Percentiles rank a stretch among this genome's conserved stretches.
Conservation (phyloP, 2,113 vertebrate species). For the Cyprinodon variegatus region DNA sequence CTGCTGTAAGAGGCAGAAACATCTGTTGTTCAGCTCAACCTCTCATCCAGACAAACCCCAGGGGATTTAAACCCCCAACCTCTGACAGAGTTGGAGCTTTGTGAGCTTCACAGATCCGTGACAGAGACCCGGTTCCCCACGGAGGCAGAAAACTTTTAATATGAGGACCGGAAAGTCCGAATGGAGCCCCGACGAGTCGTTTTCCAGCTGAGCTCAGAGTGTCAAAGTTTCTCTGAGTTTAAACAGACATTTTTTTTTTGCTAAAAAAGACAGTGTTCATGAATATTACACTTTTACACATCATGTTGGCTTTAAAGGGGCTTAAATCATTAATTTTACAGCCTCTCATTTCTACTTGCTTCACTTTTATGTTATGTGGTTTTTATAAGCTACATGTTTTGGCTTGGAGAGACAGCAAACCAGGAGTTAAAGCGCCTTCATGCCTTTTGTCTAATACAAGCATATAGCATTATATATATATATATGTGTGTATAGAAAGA, state of each 20-base stretch:
- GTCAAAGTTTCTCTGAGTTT: not conserved
- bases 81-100: not conserved
- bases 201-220: not conserved
- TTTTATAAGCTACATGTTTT: too few relatives aligned
- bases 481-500: too few relatives aligned
- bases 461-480: too few relatives aligned
- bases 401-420: too few relatives aligned
- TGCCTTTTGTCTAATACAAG: too few relatives aligned
- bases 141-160: not conserved
- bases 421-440: too few relatives aligned
- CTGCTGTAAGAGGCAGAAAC: conserved; percentile 3
- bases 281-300: too few relatives aligned
- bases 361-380: too few relatives aligned
- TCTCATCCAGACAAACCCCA: conserved; percentile 3
- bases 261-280: not conserved
- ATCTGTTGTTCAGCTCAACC: conserved; percentile 21
- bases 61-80: conserved; percentile 32
- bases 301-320: too few relatives aligned
- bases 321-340: too few relatives aligned
- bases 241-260: not conserved
- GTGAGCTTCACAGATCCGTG: conserved; percentile 13
- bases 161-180: not conserved
- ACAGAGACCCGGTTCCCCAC: conserved; percentile 3
- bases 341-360: too few relatives aligned
- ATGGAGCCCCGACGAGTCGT: not conserved